Percentiles rank a stretch among this genome's conserved stretches.
Evolutionary conservation across 2,888 invertebrate species (phyloP).

Genomic region (Drosophila macrospina): DNA sequence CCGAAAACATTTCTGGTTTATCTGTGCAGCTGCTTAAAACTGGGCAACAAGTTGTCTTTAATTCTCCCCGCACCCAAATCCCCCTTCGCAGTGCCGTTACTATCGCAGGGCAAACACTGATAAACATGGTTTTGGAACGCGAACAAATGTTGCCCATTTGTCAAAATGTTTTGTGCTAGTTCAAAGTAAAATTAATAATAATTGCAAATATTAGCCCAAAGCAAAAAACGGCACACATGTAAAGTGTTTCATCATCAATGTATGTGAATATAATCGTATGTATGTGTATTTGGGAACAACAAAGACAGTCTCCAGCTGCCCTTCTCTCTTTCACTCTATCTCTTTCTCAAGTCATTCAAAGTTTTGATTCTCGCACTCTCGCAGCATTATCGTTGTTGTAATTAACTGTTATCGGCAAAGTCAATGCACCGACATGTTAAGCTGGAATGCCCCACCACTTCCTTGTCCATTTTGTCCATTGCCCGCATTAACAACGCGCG

Average conservation of each 20-base stretch:
- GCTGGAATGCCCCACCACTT: slow-evolving; percentile 32
- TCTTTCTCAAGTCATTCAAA: slow-evolving; percentile 10
- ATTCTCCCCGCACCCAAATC: slow-evolving; percentile 4
- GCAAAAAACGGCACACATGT: not conserved
- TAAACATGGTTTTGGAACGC: slow-evolving; percentile 45
- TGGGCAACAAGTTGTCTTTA: slow-evolving; percentile 54
- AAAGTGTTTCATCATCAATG: slow-evolving; percentile 5
- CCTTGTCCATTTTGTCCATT: slow-evolving; percentile 26
- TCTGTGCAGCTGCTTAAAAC: slow-evolving; percentile 57
- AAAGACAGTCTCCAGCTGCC: not conserved
- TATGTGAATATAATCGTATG: too few species aligned
- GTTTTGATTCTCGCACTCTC: slow-evolving; percentile 4
- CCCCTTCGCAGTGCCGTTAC: slow-evolving; percentile 7
- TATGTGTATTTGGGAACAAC: slow-evolving; percentile 7
- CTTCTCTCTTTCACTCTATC: slow-evolving; percentile 3
- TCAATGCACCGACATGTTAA: slow-evolving; percentile 67
- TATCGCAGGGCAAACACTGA: slow-evolving; percentile 45
- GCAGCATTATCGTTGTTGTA: slow-evolving; percentile 38
- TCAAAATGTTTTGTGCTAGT: not conserved
- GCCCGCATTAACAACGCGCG: slow-evolving; percentile 34
- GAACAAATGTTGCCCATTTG: slow-evolving; percentile 24
- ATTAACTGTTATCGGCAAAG: slow-evolving; percentile 60
- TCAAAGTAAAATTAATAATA: slow-evolving; percentile 47
- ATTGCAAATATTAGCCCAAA: slow-evolving; percentile 43
- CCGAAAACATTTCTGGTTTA: slow-evolving; percentile 60